Evolutionary conservation across 2,888 invertebrate species (phyloP).

Genomic region (Cyaniris semiargus): DNA sequence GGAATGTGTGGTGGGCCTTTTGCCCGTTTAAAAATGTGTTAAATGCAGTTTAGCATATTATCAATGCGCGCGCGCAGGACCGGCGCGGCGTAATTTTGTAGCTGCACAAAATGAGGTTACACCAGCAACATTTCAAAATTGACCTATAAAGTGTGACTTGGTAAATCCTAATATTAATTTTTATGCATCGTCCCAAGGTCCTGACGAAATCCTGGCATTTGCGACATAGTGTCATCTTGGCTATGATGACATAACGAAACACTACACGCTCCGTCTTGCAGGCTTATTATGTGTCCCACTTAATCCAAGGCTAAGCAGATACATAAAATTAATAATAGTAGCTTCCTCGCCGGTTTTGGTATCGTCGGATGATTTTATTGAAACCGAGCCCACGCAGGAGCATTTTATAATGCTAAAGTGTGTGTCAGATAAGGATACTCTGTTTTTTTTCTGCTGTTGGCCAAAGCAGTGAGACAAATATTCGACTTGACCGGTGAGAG

Average conservation of each 20-base stretch:
- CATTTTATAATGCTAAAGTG: too few species aligned
- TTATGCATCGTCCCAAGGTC: slow-evolving; percentile 18
- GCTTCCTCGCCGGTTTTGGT: too few species aligned
- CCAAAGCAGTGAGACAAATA: too few species aligned
- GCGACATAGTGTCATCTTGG: slow-evolving; percentile 16
- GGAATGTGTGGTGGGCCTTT: too few species aligned
- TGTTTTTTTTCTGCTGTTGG: too few species aligned
- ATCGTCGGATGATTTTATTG: not conserved
- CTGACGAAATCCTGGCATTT: slow-evolving; percentile 29
- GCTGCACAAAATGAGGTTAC: not conserved
- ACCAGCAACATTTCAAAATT: slow-evolving; percentile 17
- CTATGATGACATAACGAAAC: slow-evolving; percentile 3
- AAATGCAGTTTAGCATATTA: too few species aligned
- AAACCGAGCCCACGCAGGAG: not conserved
- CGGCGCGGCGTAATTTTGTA: too few species aligned
- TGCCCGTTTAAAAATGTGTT: too few species aligned
- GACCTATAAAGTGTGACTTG: slow-evolving; percentile 22
- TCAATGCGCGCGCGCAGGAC: too few species aligned
- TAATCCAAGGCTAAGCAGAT: not conserved
- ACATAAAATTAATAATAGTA: not conserved
- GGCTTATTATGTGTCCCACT: not conserved
- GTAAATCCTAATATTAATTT: slow-evolving; percentile 28
- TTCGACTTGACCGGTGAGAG: too few species aligned
- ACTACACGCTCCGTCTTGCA: slow-evolving; percentile 6
- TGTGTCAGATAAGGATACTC: too few species aligned